Percentiles rank a stretch among this genome's conserved stretches.
phyloP scores from a whole-genome alignment of 2,113 vertebrate genomes.

The Paratilapia polleni region DNA sequence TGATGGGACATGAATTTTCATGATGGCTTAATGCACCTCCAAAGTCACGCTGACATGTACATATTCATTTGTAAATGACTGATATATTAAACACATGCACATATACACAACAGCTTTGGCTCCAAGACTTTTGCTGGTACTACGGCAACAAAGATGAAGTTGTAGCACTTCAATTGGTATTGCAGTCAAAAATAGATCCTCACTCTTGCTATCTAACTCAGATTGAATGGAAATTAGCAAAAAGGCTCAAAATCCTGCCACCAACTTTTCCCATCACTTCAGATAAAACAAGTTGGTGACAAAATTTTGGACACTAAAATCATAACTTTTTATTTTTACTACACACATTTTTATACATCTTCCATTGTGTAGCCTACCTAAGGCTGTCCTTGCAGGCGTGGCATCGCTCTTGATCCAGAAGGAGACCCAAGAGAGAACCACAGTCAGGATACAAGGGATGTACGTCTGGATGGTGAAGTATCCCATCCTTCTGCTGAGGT shows the following conservation, averaged over 20 bases:
- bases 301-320: no score
- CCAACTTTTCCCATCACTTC: not conserved
- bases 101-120: slow-evolving; percentile 33
- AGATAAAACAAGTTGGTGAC: not conserved
- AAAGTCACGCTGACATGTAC: not conserved
- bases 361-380: slow-evolving; percentile 79
- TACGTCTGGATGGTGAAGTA: slow-evolving; percentile 99
- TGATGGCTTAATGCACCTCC: not conserved
- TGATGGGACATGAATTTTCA: slow-evolving; percentile 16
- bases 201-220: not conserved
- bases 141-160: not conserved
- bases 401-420: slow-evolving; percentile 99
- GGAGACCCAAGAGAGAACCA: slow-evolving; percentile 97
- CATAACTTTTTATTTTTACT: no score
- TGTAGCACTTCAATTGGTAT: not conserved
- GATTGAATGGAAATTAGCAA: not conserved
- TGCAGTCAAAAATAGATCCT: not conserved
- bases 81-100: not conserved
- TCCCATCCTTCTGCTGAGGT: slow-evolving; percentile 95
- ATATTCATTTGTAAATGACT: slow-evolving; percentile 6
- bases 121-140: not conserved
- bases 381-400: slow-evolving; percentile 92
- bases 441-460: slow-evolving; percentile 96
- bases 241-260: slow-evolving; percentile 5
- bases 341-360: not conserved